Evolutionary conservation across 2,888 invertebrate species (phyloP).

Genomic region (Stenodera caucasica): DNA sequence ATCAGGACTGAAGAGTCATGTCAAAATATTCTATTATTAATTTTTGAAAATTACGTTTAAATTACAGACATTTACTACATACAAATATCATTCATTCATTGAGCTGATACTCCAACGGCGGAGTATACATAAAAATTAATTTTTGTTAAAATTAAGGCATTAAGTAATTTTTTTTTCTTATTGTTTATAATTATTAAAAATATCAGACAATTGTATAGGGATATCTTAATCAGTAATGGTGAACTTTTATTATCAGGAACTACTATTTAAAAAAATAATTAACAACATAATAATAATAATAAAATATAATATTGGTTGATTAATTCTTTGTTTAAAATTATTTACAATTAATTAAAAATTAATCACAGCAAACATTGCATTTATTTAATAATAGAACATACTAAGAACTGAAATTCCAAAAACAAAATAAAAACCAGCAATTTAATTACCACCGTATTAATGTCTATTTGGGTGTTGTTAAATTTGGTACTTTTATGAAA

Average conservation of each 20-base stretch:
- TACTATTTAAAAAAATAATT: constrained; percentile 40
- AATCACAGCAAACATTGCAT: constrained; percentile 48
- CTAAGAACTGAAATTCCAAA: constrained; percentile 12
- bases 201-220: constrained; percentile 26
- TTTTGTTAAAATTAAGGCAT: constrained; percentile 31
- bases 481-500: constrained; percentile 41
- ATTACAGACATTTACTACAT: constrained; percentile 40
- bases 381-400: constrained; percentile 11
- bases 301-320: constrained; percentile 42
- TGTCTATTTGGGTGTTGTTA: constrained; percentile 29
- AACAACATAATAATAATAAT: constrained; percentile 38
- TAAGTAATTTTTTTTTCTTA: constrained; percentile 30
- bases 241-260: constrained; percentile 48
- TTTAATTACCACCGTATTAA: constrained; percentile 28
- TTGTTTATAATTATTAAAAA: constrained; percentile 17
- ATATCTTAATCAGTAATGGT: constrained; percentile 46
- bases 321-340: constrained; percentile 43
- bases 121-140: constrained; percentile 27
- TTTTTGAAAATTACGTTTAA: constrained; percentile 32
- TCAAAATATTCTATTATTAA: constrained; percentile 36
- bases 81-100: constrained; percentile 40
- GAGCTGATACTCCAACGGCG: constrained; percentile 32
- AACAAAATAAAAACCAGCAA: constrained; percentile 30
- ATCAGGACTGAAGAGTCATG: constrained; percentile 39
- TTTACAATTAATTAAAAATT: constrained; percentile 43